These are phyloP conservation scores for Triplophysa tibetana DNA, from an alignment of 2,113 vertebrate genomes.

Conservation along the genomic window DNA sequence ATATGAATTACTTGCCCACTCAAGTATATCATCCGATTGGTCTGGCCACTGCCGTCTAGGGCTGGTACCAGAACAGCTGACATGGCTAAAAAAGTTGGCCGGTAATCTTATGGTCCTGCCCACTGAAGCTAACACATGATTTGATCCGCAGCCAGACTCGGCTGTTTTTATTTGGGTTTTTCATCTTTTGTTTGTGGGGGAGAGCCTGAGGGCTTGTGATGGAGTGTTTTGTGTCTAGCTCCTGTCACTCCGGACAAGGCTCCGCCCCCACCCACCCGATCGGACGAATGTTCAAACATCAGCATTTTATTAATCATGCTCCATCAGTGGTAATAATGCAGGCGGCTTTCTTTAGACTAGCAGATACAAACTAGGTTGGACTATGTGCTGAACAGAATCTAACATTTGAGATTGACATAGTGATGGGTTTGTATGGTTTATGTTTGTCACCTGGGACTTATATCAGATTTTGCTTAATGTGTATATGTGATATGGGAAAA, in stretches of 20 bases:
- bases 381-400: not conserved
- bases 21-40: conserved; percentile 56
- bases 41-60: conserved; percentile 29
- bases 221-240: conserved; percentile 37
- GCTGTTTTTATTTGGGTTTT: conserved; percentile 39
- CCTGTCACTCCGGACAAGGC: conserved; percentile 48
- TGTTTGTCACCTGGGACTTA: not conserved
- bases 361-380: too few species aligned
- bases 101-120: conserved; percentile 56
- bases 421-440: not conserved
- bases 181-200: conserved; percentile 26
- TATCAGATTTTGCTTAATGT: not conserved
- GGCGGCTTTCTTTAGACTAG: not conserved
- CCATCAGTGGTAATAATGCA: conserved; percentile 38
- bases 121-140: conserved; percentile 59
- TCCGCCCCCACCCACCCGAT: conserved; percentile 27
- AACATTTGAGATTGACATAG: not conserved
- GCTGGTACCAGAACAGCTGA: conserved; percentile 55
- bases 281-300: conserved; percentile 54
- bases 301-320: conserved; percentile 57
- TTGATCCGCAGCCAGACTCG: conserved; percentile 53
- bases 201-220: conserved; percentile 49
- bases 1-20: conserved; percentile 65
- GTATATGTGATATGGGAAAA: too few species aligned
- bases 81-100: conserved; percentile 56